phyloP scores from a whole-genome alignment of 2,888 invertebrate species.

The Eugnorisma glareosa region DNA sequence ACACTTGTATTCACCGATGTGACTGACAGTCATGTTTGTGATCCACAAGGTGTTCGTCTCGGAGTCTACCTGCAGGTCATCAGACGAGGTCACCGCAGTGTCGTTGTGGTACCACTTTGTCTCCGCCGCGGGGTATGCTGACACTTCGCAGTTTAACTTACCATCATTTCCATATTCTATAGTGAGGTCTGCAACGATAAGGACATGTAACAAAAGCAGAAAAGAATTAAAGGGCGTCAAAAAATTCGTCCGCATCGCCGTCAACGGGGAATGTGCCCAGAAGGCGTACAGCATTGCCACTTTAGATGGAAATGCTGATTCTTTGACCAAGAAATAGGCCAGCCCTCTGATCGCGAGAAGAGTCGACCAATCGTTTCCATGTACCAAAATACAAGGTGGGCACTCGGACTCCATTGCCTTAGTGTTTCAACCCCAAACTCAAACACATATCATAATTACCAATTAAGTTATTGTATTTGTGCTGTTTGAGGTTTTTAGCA shows the following conservation, averaged over 20 bases:
- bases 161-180: slow-evolving; percentile 80
- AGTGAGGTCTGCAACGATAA: slow-evolving; percentile 72
- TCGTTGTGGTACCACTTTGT: slow-evolving; percentile 82
- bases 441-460: not conserved
- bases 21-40: slow-evolving; percentile 77
- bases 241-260: not conserved
- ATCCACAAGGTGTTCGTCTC: slow-evolving; percentile 76
- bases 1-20: slow-evolving; percentile 80
- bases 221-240: not conserved
- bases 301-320: not conserved
- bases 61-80: slow-evolving; percentile 66
- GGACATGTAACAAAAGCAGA: not conserved
- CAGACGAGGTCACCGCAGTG: slow-evolving; percentile 65
- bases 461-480: not conserved
- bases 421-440: too few species aligned
- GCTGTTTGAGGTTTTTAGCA: not conserved
- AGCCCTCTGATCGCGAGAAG: not conserved
- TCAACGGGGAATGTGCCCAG: not conserved
- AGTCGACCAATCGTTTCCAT: too few species aligned
- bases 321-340: not conserved
- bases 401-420: too few species aligned
- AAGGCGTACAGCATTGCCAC: not conserved
- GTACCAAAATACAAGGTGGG: not conserved
- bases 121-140: slow-evolving; percentile 80
- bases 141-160: slow-evolving; percentile 78